Conservation (phyloP, 2,113 vertebrate genomes). For the Arizona elegans region DNA sequence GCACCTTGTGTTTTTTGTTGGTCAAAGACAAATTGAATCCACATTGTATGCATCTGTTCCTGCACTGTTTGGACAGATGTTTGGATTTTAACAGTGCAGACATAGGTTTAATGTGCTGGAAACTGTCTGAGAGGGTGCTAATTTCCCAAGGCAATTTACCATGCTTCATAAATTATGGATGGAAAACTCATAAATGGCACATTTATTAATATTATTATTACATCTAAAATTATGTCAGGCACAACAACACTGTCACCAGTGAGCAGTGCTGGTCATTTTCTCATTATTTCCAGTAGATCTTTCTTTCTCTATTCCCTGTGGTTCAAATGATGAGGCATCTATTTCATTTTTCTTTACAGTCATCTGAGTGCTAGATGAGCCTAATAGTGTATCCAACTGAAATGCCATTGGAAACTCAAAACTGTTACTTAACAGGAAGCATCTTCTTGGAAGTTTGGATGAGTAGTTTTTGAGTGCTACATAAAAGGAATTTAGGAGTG, state of each 20-base stretch:
- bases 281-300: not conserved
- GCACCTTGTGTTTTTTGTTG: not conserved
- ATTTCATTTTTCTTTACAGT: not conserved
- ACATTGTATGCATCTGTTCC: not conserved
- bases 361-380: not conserved
- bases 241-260: not conserved
- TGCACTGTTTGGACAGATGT: not conserved
- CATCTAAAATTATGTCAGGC: not conserved
- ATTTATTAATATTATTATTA: constrained; percentile 7
- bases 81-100: not conserved
- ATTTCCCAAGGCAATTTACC: constrained; percentile 8
- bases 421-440: not conserved
- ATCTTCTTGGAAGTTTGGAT: not conserved
- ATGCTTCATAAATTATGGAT: not conserved
- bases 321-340: not conserved
- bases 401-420: not conserved
- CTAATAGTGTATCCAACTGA: not conserved
- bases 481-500: not conserved
- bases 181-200: not conserved
- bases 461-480: not conserved
- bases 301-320: not conserved
- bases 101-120: constrained; percentile 1
- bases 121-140: constrained; percentile 1
- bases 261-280: not conserved
- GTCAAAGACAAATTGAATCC: constrained; percentile 11